Conservation (phyloP, 2,888 invertebrate species). For the Nemotelus pantherinus region DNA sequence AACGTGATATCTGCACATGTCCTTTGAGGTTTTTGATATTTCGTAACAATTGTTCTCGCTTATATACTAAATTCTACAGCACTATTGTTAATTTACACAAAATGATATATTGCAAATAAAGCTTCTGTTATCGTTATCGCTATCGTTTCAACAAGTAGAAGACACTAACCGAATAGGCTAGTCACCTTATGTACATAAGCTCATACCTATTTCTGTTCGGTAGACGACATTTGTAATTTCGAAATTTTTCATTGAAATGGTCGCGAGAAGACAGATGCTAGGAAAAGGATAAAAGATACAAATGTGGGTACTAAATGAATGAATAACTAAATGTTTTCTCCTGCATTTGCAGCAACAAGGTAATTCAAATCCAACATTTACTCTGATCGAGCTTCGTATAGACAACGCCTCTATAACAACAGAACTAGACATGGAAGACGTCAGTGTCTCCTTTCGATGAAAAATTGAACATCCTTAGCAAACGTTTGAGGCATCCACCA, state of each 20-base stretch:
- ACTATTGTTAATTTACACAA: conserved; percentile 12
- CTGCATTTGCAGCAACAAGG: too few species aligned
- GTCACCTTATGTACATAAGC: too few species aligned
- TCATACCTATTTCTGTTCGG: too few species aligned
- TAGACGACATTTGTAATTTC: too few species aligned
- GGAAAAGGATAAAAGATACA: too few species aligned
- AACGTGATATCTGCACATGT: not conserved
- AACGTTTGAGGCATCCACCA: conserved; percentile 45
- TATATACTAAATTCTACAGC: conserved; percentile 6
- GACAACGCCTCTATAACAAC: too few species aligned
- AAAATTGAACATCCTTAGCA: conserved; percentile 30
- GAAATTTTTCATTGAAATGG: too few species aligned
- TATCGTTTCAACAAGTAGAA: conserved; percentile 5
- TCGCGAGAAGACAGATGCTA: too few species aligned
- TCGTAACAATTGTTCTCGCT: conserved; percentile 35
- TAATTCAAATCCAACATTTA: too few species aligned
- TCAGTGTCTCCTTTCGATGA: not conserved
- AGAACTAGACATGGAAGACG: not conserved
- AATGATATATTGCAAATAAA: conserved; percentile 43
- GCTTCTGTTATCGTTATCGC: conserved; percentile 13
- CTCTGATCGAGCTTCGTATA: too few species aligned
- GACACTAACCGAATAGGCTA: not conserved
- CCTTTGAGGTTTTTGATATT: conserved; percentile 22
- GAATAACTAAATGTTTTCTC: too few species aligned
- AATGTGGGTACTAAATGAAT: too few species aligned